phyloP scores from a whole-genome alignment of 1,140 invertebrate species.

The Goniozus legneri region DNA sequence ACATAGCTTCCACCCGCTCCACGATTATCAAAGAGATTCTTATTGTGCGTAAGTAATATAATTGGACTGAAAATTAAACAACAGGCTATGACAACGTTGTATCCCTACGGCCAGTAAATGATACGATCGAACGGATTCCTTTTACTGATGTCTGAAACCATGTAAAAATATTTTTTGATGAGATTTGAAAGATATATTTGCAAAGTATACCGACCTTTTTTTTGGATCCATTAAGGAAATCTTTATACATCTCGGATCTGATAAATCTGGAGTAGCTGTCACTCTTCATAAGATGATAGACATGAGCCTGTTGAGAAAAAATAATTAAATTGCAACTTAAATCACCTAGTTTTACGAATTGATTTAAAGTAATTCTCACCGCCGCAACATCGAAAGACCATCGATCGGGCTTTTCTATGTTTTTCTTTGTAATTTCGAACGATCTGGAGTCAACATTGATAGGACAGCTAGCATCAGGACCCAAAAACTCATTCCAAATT shows the following conservation, averaged over 20 bases:
- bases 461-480: slow-evolving; percentile 89
- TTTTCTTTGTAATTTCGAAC: slow-evolving; percentile 74
- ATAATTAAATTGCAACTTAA: too few relatives aligned
- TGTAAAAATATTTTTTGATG: slow-evolving; percentile 6
- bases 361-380: slow-evolving; percentile 56
- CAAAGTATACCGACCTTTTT: slow-evolving; percentile 75
- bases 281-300: slow-evolving; percentile 99
- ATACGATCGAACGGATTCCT: slow-evolving; percentile 81
- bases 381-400: slow-evolving; percentile 98
- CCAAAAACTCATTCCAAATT: slow-evolving; percentile 94
- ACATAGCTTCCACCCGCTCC: too few relatives aligned
- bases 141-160: slow-evolving; percentile 78
- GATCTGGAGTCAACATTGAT: slow-evolving; percentile 95
- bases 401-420: slow-evolving; percentile 78
- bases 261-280: slow-evolving; percentile 98
- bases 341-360: too few relatives aligned
- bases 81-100: slow-evolving; percentile 52
- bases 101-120: slow-evolving; percentile 73
- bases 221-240: slow-evolving; percentile 91
- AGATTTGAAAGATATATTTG: slow-evolving; percentile 13
- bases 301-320: slow-evolving; percentile 86
- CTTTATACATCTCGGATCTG: slow-evolving; percentile 98
- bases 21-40: too few relatives aligned
- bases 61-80: background rate
- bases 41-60: background rate